phyloP scores from a whole-genome alignment of 2,888 invertebrate species.

The Amphiduros pacificus region DNA sequence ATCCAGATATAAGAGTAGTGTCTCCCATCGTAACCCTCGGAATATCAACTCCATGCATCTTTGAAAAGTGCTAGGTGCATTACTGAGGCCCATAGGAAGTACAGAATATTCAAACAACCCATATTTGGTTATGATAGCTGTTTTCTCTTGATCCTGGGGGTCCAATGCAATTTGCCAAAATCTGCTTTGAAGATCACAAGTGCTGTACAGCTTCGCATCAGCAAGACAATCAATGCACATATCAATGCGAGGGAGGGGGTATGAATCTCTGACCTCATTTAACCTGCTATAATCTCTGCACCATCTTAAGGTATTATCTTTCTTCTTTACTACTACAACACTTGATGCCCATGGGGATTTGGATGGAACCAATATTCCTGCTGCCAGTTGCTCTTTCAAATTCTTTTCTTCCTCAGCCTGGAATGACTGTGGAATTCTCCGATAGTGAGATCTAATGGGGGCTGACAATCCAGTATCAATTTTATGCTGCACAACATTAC shows the following conservation, averaged over 20 bases:
- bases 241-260: conserved; percentile 3
- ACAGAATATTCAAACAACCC: conserved; percentile 19
- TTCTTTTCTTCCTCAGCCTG: neutral
- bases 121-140: conserved; percentile 15
- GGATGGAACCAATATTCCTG: neutral
- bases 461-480: conserved; percentile 3
- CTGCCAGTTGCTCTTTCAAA: neutral
- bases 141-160: conserved; percentile 7
- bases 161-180: conserved; percentile 19
- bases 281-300: neutral
- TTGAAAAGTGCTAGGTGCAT: conserved; percentile 22
- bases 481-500: neutral
- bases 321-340: neutral
- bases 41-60: conserved; percentile 17
- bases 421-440: neutral
- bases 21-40: neutral
- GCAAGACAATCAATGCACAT: neutral
- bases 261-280: conserved; percentile 2
- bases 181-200: conserved; percentile 18
- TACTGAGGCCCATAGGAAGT: conserved; percentile 20
- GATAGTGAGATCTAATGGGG: neutral
- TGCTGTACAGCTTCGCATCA: conserved; percentile 3
- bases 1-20: conserved; percentile 24
- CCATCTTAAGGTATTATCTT: neutral
- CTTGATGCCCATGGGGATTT: conserved; percentile 5